phyloP scores from a whole-genome alignment of 2,888 invertebrate species.

The Drosophila imparisetae region DNA sequence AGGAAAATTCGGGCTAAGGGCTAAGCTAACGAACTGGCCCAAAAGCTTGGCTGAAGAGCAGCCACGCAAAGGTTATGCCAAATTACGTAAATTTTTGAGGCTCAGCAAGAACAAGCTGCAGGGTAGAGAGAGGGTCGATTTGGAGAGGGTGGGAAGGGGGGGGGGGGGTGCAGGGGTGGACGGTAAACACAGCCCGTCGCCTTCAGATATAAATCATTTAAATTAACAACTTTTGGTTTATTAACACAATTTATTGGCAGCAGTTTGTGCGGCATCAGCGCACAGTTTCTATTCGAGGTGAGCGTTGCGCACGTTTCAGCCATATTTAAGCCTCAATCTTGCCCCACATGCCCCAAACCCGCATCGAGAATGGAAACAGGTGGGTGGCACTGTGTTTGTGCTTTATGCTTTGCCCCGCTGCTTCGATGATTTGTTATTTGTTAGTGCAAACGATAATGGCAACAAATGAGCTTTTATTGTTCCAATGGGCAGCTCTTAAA shows the following conservation, averaged over 20 bases:
- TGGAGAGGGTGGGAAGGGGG: background rate
- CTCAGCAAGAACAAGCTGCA: conserved; percentile 50
- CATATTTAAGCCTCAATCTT: conserved; percentile 32
- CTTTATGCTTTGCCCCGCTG: conserved; percentile 33
- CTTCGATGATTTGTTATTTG: conserved; percentile 77
- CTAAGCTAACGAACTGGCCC: conserved; percentile 55
- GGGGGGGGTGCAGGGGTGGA: background rate
- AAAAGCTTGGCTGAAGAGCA: conserved; percentile 32
- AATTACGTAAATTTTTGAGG: conserved; percentile 80
- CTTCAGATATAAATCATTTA: conserved; percentile 82
- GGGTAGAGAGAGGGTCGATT: background rate
- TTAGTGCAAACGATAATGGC: conserved; percentile 79
- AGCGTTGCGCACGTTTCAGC: conserved; percentile 53
- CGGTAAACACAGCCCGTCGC: conserved; percentile 15
- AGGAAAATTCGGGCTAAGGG: conserved; percentile 3
- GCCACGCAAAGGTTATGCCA: conserved; percentile 69
- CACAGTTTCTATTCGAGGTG: conserved; percentile 55
- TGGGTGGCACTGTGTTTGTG: conserved; percentile 31
- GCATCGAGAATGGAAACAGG: conserved; percentile 42
- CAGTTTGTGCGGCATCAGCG: conserved; percentile 76
- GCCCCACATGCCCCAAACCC: background rate
- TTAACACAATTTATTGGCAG: conserved; percentile 83
- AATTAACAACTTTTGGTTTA: conserved; percentile 83
- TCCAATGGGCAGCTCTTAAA: conserved; percentile 66
- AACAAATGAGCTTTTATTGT: conserved; percentile 81